Evolutionary conservation across 1,140 invertebrate species (phyloP).

Genomic region (Chironomus tepperi): DNA sequence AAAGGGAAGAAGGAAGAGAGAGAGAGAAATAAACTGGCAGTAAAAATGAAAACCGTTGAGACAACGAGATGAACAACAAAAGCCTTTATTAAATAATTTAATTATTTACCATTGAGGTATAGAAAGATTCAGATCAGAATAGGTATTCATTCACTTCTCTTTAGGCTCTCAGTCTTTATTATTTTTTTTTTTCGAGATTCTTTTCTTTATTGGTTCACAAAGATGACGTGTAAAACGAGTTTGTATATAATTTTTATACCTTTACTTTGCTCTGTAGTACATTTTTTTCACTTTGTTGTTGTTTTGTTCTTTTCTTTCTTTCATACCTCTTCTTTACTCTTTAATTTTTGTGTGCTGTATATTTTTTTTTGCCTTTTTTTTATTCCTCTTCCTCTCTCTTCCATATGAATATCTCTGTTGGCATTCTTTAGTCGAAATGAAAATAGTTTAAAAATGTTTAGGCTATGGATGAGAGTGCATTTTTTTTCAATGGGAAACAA

Average conservation of each 20-base stretch:
- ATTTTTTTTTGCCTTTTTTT: background rate
- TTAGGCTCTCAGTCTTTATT: background rate
- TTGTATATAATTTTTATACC: background rate
- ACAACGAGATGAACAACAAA: background rate
- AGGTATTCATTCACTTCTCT: conserved; percentile 19
- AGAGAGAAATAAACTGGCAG: background rate
- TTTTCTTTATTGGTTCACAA: background rate
- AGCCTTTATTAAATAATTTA: conserved; percentile 12
- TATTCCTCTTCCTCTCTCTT: background rate
- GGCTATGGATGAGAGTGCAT: too few species aligned
- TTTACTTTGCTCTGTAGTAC: background rate
- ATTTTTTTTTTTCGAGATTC: conserved; percentile 4
- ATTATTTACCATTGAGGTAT: background rate
- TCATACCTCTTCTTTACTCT: background rate
- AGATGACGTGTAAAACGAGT: conserved; percentile 23
- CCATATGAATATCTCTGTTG: background rate
- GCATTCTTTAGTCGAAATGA: background rate
- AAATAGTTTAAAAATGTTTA: too few species aligned
- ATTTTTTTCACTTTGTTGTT: conserved; percentile 15
- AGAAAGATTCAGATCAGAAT: background rate
- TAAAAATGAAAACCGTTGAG: background rate
- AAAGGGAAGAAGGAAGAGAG: too few species aligned
- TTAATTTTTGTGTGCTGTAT: background rate
- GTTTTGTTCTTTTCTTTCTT: conserved; percentile 16
- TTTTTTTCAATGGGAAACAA: too few species aligned